These are phyloP conservation scores for Goniozus legneri DNA, from an alignment of 1,140 invertebrate species.

Conservation along the genomic window DNA sequence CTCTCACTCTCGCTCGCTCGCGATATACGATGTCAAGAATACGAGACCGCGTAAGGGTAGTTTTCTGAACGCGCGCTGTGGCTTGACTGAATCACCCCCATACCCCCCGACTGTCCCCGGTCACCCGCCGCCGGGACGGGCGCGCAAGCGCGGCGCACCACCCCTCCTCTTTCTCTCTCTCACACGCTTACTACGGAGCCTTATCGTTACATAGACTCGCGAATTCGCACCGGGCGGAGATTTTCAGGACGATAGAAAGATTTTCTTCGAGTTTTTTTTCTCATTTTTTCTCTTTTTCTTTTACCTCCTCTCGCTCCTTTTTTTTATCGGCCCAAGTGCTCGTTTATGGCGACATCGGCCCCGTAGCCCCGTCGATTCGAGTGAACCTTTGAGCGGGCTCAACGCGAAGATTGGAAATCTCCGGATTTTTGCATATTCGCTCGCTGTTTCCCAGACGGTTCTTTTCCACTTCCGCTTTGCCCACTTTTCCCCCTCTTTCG, in stretches of 20 bases:
- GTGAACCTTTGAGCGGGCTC: too few species aligned
- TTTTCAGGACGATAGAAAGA: constrained; percentile 20
- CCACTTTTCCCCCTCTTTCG: not conserved
- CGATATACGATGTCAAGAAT: constrained; percentile 15
- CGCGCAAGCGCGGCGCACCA: constrained; percentile 32
- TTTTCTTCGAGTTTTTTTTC: constrained; percentile 7
- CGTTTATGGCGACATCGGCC: too few species aligned
- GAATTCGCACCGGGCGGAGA: constrained; percentile 31
- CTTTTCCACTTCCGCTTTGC: not conserved
- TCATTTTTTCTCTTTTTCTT: not conserved
- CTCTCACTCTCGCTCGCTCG: not conserved
- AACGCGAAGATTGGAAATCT: too few species aligned
- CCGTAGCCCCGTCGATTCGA: too few species aligned
- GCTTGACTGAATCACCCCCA: constrained; percentile 54
- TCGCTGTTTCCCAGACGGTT: not conserved
- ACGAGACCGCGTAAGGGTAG: constrained; percentile 36
- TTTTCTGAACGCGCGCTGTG: constrained; percentile 54
- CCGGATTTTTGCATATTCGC: not conserved
- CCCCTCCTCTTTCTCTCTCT: constrained; percentile 3
- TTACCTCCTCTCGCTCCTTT: not conserved
- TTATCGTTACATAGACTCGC: constrained; percentile 12
- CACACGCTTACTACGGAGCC: too few species aligned
- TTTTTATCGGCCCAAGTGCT: too few species aligned
- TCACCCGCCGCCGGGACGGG: constrained; percentile 20
- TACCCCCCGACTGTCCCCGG: constrained; percentile 32